phyloP scores from a whole-genome alignment of 2,888 invertebrate genomes.

The Oscheius myriophilus region DNA sequence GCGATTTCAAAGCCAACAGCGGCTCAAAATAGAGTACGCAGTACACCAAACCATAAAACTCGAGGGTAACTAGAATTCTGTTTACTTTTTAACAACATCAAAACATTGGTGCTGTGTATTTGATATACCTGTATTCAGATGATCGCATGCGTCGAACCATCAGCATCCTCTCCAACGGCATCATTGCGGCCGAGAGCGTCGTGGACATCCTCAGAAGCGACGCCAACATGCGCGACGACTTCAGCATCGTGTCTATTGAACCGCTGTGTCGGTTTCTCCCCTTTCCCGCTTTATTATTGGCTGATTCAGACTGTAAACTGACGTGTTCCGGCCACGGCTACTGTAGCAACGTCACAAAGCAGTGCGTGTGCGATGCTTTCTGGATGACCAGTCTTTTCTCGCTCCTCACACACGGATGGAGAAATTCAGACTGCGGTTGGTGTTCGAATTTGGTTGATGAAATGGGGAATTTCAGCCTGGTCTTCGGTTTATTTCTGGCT shows the following conservation, averaged over 20 bases:
- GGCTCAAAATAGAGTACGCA: too few relatives aligned
- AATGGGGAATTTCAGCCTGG: conserved; percentile 24
- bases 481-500: conserved; percentile 32
- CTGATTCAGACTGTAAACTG: conserved; percentile 38
- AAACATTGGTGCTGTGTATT: too few relatives aligned
- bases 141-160: conserved; percentile 4
- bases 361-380: conserved; percentile 42
- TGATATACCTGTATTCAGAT: too few relatives aligned
- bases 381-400: conserved; percentile 42
- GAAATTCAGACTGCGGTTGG: conserved; percentile 29
- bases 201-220: conserved; percentile 38
- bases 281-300: background rate
- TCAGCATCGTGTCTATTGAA: conserved; percentile 34
- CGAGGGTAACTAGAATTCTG: too few relatives aligned
- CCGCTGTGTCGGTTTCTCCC: conserved; percentile 11
- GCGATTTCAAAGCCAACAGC: too few relatives aligned
- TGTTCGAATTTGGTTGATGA: background rate
- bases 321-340: conserved; percentile 41
- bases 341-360: conserved; percentile 40
- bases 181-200: conserved; percentile 23
- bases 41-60: too few relatives aligned
- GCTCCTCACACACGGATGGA: conserved; percentile 23
- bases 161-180: conserved; percentile 2
- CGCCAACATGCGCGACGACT: conserved; percentile 35
- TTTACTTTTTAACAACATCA: too few relatives aligned